Evolutionary conservation across 1,140 invertebrate species (phyloP), one percentile per base, ranked within the genome.

Genomic region (Arctopsyche grandis): DNA sequence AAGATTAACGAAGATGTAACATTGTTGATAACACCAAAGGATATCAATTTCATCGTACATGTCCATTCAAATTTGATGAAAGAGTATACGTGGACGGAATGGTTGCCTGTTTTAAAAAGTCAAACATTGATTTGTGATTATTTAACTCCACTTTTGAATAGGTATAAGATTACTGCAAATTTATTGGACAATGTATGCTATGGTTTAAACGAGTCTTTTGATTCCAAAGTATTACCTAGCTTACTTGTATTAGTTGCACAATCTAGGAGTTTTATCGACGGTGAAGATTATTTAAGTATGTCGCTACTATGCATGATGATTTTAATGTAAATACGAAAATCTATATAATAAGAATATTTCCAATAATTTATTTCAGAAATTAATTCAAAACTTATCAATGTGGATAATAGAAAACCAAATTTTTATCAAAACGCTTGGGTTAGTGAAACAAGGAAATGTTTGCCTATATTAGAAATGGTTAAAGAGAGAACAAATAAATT

Each of bases 381-480:
- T 24, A 84, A 83, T 81, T 83, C 83, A 21, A 75, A 81, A 46
- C 46, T 70, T 21, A 80, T 81, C 46, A 76, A 75, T 75, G 69
- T 80, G 19, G 78, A 83, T 84, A 81, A 84, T 79, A 83, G 85
- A 83, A 89, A 87, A 78, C 89, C 91, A 80, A 93, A 99, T 86
- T 96, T 98, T 84, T 99, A 99, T 85, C 92, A 91, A 81, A 95
- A 97, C 82, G 86, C 94, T 0, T 95, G 97, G 86, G 89, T 97
- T 0, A 86, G 90, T 0, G 94, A 98, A 88, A 92, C 94, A 0
- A 89, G 92, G 52, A 89, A 92, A 44, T 95, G 95, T 84, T 85
- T 91, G 5, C 90, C 91, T 4, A 85, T 97, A 0, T 85, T 98
- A 44, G 86, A 91, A 12, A 86, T 85, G 63, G 89, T 98, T 16